Evolutionary conservation across 1,140 invertebrate genomes (phyloP).

Genomic region (Scaptodrosophila lebanonensis): DNA sequence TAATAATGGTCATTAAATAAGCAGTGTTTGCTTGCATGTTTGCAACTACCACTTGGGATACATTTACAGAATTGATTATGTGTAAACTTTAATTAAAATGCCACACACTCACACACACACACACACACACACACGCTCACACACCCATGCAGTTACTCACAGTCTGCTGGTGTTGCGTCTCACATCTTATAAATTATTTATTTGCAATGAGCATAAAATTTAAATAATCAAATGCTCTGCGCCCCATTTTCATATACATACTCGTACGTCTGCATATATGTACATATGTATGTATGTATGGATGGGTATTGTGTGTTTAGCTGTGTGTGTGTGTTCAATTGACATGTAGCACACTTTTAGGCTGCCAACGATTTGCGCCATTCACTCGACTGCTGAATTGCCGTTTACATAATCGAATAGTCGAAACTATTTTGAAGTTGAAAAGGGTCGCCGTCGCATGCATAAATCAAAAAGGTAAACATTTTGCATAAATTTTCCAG

Average conservation of each 20-base stretch:
- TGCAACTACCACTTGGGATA: conserved; percentile 47
- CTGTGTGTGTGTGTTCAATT: too few species aligned
- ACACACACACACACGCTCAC: conserved; percentile 18
- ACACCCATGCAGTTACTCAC: neutral
- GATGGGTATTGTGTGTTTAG: too few species aligned
- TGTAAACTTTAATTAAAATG: conserved; percentile 62
- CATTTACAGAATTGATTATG: conserved; percentile 36
- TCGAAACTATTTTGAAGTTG: neutral
- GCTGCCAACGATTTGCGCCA: too few species aligned
- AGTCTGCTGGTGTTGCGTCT: neutral
- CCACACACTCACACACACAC: conserved; percentile 9
- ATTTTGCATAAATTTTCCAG: conserved; percentile 48
- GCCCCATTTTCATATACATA: neutral
- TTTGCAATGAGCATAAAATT: conserved; percentile 59
- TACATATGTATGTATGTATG: too few species aligned
- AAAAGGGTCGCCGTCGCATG: neutral
- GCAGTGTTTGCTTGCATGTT: conserved; percentile 38
- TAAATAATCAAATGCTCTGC: conserved; percentile 63
- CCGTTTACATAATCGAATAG: conserved; percentile 27
- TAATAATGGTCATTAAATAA: conserved; percentile 55
- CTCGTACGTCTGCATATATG: too few species aligned
- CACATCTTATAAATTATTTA: conserved; percentile 62
- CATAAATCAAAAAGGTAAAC: conserved; percentile 34
- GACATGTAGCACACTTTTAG: neutral
- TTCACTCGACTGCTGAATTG: neutral